These are phyloP conservation scores for Tolmerus cingulatus DNA, from an alignment of 2,888 invertebrate species.

Conservation along the genomic window DNA sequence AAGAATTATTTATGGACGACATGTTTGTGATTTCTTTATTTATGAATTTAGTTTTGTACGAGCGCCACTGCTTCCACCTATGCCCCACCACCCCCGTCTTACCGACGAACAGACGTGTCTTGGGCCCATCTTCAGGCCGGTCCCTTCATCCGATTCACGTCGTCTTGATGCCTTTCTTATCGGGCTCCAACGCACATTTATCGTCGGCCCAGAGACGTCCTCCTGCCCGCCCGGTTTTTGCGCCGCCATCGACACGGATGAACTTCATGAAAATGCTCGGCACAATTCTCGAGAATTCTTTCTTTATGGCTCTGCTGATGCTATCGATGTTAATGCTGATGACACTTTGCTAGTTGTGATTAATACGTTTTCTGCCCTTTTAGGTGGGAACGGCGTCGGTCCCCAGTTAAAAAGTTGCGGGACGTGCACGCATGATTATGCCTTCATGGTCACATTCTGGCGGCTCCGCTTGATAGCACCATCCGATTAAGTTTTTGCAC, in stretches of 20 bases:
- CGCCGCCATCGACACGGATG: neutral
- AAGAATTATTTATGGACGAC: constrained; percentile 40
- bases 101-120: neutral
- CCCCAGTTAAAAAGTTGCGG: constrained; percentile 12
- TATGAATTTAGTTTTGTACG: constrained; percentile 35
- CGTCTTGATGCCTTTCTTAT: constrained; percentile 31
- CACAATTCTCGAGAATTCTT: constrained; percentile 18
- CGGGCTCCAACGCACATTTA: constrained; percentile 26
- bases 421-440: constrained; percentile 29
- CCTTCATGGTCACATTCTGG: constrained; percentile 27
- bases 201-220: constrained; percentile 14
- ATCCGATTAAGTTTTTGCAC: constrained; percentile 20
- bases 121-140: constrained; percentile 1
- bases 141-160: constrained; percentile 14
- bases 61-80: neutral
- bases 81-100: neutral
- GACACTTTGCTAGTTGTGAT: constrained; percentile 33
- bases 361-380: constrained; percentile 35
- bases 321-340: constrained; percentile 35
- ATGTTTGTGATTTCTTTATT: constrained; percentile 44
- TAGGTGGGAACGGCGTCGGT: constrained; percentile 13
- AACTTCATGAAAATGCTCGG: constrained; percentile 14
- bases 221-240: constrained; percentile 9
- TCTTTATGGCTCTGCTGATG: constrained; percentile 25
- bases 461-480: constrained; percentile 26